Base-by-base conservation (phyloP, 2,888 invertebrate genomes). In the Metalampra italica region DNA sequence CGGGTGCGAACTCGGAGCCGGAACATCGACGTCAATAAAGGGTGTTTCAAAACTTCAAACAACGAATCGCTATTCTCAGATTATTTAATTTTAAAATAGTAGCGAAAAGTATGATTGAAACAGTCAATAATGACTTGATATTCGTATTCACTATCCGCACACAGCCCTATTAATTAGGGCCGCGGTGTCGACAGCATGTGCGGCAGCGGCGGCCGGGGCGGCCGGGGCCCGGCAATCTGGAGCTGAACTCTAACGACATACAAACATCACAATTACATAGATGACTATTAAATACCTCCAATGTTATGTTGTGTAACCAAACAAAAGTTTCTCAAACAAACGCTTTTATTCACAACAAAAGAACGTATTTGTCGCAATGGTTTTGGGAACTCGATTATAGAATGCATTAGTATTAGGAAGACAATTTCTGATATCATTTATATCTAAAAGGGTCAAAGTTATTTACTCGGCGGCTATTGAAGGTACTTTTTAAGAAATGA, bases 191-290 rank as follows among this genome's bases (percentile, higher is more conserved):
- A 62, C 66, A 66, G 66, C 82, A 77, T 71, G 69, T 77, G 77
- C 9, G 8, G 32, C 32, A 8, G 5, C 3, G 32, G 32, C 11
- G 8, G 30, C 71, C 64, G 56, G 54, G 67, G 53, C 32, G 54
- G 58, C 59, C 51, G 57, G 62, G 54, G 57, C 59, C 62, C 65
- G 37, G n/a, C n/a, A n/a, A n/a, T n/a, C n/a, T n/a, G n/a, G 1
- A 11, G 32, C 32, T 32, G 1, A n/a, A n/a, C 3, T 36, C 36
- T 32, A 32, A 32, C 32, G 14, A 29, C 40, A 40, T 3, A 22
- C 37, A 71, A 75, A 70, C 71, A 76, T 77, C 82, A 82, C 82
- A 83, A 83, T 84, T 78, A n/a, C n/a, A n/a, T n/a, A 79, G 70
- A 77, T 75, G 72, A 69, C 68, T 69, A 66, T 68, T 7, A n/a